Conservation (phyloP, 2,797 vertebrate genomes). For the Odontamblyopus rebecca region DNA sequence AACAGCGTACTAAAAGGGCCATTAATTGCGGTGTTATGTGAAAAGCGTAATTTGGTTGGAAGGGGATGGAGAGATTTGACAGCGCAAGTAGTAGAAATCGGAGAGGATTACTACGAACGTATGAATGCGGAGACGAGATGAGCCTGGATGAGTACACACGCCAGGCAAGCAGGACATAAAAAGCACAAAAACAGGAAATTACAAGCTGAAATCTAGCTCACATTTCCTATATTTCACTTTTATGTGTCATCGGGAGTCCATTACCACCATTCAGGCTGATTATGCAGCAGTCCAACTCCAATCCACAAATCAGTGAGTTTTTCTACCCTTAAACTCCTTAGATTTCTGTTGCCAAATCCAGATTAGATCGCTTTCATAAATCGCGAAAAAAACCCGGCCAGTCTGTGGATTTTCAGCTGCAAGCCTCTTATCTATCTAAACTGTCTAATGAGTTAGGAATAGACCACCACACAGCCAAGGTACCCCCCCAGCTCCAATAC, state of each 20-base stretch:
- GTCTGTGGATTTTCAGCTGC: constrained; percentile 59
- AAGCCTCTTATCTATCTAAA: constrained; percentile 71
- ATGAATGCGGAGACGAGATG: constrained; percentile 35
- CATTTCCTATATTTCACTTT: constrained; percentile 21
- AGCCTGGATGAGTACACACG: too few species aligned
- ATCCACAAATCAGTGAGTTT: constrained; percentile 68
- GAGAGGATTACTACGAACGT: constrained; percentile 52
- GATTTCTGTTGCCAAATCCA: constrained; percentile 63
- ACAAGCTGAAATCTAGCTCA: background rate
- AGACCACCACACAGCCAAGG: constrained; percentile 51
- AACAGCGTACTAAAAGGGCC: constrained; percentile 42
- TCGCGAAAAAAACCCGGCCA: constrained; percentile 56
- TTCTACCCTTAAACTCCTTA: constrained; percentile 62
- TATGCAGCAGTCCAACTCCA: constrained; percentile 60
- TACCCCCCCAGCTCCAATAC: constrained; percentile 11
- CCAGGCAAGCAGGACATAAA: constrained; percentile 17
- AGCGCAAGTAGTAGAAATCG: constrained; percentile 41
- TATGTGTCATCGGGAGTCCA: constrained; percentile 27
- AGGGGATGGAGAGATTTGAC: constrained; percentile 70
- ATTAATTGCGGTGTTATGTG: constrained; percentile 76
- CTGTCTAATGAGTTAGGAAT: constrained; percentile 65
- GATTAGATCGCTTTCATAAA: constrained; percentile 71
- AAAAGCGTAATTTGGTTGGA: constrained; percentile 71
- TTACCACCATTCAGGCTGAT: constrained; percentile 54
- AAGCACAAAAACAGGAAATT: constrained; percentile 14